Conservation (phyloP, 1,140 invertebrate species). For the Caenorhabditis tropicalis region DNA sequence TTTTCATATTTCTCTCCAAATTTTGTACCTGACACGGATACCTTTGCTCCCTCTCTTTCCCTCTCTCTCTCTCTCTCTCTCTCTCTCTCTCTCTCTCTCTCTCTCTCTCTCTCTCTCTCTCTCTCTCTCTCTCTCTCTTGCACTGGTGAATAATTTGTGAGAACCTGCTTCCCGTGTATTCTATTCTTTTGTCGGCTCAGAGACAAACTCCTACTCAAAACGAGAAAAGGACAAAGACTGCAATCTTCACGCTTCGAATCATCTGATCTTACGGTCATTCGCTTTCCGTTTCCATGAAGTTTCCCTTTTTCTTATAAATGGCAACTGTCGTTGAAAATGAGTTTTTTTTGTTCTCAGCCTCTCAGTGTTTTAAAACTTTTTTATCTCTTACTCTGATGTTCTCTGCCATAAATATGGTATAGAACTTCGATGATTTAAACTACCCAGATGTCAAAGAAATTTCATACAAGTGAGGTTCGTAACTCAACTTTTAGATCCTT, state of each 20-base stretch:
- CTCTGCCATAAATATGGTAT: neutral
- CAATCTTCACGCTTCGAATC: neutral
- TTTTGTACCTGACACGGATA: constrained; percentile 18
- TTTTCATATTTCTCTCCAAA: neutral
- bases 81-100: too few species aligned
- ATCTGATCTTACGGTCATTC: neutral
- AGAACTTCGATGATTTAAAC: neutral
- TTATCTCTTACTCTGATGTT: neutral
- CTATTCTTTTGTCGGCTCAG: neutral
- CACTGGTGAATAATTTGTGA: constrained; percentile 9
- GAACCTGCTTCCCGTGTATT: neutral
- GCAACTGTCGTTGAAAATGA: too few species aligned
- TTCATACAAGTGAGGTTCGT: too few species aligned
- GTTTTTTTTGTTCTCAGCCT: too few species aligned
- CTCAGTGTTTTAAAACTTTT: neutral
- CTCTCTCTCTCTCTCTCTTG: neutral
- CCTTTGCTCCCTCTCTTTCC: constrained; percentile 13
- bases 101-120: too few species aligned
- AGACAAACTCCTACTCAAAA: constrained; percentile 14
- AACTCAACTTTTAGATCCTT: too few species aligned
- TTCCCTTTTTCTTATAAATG: neutral
- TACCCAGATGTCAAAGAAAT: too few species aligned
- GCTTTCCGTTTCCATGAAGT: neutral
- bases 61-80: too few species aligned
- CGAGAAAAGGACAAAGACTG: constrained; percentile 1